Conservation (phyloP, 2,888 invertebrate genomes). For the Arctia plantaginis region DNA sequence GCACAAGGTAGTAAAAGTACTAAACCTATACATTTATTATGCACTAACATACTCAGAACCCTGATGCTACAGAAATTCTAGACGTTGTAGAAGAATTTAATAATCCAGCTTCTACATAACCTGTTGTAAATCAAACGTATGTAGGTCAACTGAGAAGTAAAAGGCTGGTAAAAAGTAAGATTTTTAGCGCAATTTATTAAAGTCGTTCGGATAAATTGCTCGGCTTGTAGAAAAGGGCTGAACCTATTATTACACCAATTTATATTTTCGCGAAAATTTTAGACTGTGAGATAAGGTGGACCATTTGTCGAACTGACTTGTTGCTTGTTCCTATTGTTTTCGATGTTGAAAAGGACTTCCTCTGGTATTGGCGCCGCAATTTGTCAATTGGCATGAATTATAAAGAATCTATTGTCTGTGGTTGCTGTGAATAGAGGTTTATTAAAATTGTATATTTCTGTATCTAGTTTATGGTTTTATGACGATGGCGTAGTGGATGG, state of each 20-base stretch:
- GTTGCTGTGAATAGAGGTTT: not conserved
- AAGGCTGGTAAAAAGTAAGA: not conserved
- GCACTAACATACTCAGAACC: not conserved
- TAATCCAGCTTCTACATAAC: not conserved
- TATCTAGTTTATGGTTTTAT: too few relatives aligned
- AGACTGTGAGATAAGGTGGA: not conserved
- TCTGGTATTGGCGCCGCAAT: not conserved
- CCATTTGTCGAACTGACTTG: not conserved
- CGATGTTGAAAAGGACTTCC: not conserved
- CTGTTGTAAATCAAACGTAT: not conserved
- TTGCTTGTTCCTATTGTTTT: not conserved
- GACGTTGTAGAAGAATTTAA: not conserved
- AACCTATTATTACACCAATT: conserved; percentile 4
- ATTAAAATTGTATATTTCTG: too few relatives aligned
- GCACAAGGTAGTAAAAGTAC: not conserved
- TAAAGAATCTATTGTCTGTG: not conserved
- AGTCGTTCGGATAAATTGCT: conserved; percentile 1
- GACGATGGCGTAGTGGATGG: too few relatives aligned
- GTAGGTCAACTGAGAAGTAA: not conserved
- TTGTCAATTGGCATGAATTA: not conserved
- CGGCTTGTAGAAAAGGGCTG: not conserved
- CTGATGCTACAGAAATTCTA: not conserved
- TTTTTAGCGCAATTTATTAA: conserved; percentile 7
- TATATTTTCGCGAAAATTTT: not conserved
- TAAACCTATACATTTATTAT: not conserved